phyloP scores from a whole-genome alignment of 2,113 vertebrate species.

The Saguinus midas region DNA sequence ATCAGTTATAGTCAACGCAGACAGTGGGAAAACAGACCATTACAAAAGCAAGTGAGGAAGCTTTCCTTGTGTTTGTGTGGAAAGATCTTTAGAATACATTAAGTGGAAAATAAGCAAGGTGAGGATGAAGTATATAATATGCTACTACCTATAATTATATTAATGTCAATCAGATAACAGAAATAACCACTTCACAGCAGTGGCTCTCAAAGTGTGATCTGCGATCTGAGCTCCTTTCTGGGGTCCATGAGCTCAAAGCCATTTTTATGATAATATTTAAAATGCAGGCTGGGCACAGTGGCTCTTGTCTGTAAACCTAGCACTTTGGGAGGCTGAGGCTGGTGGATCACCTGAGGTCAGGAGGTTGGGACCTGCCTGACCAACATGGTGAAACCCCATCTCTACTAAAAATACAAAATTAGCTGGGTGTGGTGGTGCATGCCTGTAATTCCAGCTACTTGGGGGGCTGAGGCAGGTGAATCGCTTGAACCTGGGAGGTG shows the following conservation, averaged over 20 bases:
- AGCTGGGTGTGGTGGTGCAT: no score
- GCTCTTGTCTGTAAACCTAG: no score
- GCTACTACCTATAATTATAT: not conserved
- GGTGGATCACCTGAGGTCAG: no score
- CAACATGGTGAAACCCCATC: no score
- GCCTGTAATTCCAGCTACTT: no score
- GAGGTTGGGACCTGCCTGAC: no score
- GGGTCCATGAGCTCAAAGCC: not conserved
- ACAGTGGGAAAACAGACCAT: not conserved
- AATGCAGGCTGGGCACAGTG: no score
- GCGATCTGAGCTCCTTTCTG: not conserved
- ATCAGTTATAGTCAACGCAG: not conserved
- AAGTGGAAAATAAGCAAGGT: not conserved
- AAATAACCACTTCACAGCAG: not conserved
- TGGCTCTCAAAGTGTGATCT: not conserved
- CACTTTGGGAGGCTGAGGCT: no score
- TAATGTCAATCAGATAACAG: not conserved
- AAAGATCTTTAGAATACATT: not conserved
- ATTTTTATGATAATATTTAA: not conserved
- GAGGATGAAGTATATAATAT: not conserved
- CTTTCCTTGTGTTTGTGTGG: not conserved
- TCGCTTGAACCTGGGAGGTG: no score
- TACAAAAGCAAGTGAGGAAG: not conserved
- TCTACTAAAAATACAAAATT: no score
- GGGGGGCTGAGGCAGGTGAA: no score